Conservation (phyloP, 1,140 invertebrate species). For the Drosophila ironensis region DNA sequence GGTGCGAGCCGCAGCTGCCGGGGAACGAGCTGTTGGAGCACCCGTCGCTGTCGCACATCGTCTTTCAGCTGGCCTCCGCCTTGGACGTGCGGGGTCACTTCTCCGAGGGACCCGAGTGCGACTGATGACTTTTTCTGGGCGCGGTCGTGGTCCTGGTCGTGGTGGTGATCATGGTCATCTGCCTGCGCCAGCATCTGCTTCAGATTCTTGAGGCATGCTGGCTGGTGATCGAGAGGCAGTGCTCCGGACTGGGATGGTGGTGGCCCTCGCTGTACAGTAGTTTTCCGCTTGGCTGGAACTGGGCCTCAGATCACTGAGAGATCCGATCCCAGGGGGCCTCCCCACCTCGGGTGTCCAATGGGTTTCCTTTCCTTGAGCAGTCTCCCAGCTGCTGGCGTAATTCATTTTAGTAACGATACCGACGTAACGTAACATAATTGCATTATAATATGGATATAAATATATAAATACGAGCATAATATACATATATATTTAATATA, state of each 20-base stretch:
- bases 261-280: conserved; percentile 66
- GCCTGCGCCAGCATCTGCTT: conserved; percentile 48
- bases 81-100: conserved; percentile 91
- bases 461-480: conserved; percentile 44
- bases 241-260: conserved; percentile 33
- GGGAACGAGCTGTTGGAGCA: conserved; percentile 95
- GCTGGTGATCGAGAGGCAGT: conserved; percentile 35
- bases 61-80: conserved; percentile 91
- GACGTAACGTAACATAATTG: conserved; percentile 44
- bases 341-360: conserved; percentile 6
- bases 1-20: conserved; percentile 92
- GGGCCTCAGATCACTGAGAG: conserved; percentile 1
- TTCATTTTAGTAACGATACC: conserved; percentile 24
- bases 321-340: no score
- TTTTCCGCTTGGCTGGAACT: conserved; percentile 47
- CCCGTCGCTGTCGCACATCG: conserved; percentile 89
- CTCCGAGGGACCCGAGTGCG: conserved; percentile 87
- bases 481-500: conserved; percentile 41
- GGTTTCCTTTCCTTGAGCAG: conserved; percentile 22
- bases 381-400: conserved; percentile 32
- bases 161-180: conserved; percentile 42
- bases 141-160: conserved; percentile 39
- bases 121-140: conserved; percentile 84
- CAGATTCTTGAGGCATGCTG: conserved; percentile 35
- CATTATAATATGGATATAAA: conserved; percentile 43